phyloP scores from a whole-genome alignment of 2,888 invertebrate genomes.

The Lacanobia oleracea region DNA sequence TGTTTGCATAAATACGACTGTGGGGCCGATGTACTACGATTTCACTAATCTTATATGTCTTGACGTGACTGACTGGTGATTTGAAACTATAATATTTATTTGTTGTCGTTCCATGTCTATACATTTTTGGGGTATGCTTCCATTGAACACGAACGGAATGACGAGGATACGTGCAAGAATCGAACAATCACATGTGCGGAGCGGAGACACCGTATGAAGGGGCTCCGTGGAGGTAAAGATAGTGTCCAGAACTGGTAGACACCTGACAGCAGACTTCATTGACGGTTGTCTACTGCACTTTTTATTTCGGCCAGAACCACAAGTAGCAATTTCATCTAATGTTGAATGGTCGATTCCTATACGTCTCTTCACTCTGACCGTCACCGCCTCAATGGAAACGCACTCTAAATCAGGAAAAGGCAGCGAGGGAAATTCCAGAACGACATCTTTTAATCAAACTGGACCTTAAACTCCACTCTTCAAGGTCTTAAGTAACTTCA shows the following conservation, averaged over 20 bases:
- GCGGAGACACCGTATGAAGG: too few species aligned
- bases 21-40: too few species aligned
- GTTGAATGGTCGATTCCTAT: background rate
- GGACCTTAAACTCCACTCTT: fast-evolving
- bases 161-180: too few species aligned
- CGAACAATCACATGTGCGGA: background rate
- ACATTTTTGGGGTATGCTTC: background rate
- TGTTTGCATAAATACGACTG: too few species aligned
- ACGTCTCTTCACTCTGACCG: background rate
- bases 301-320: too few species aligned
- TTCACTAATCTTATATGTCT: too few species aligned
- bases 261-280: too few species aligned
- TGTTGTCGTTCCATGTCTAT: background rate
- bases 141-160: background rate
- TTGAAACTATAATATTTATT: too few species aligned
- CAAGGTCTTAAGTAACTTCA: slow-evolving; percentile 3
- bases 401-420: background rate
- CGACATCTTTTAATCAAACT: background rate
- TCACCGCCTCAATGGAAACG: background rate
- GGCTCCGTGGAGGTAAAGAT: too few species aligned
- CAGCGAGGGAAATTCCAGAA: background rate
- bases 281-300: too few species aligned
- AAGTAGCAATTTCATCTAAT: background rate
- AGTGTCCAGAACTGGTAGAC: too few species aligned
- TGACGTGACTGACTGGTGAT: background rate